Evolutionary conservation across 2,113 vertebrate species (phyloP), one percentile per base, ranked within the genome.

Genomic region (Thamnophis sirtalis): DNA sequence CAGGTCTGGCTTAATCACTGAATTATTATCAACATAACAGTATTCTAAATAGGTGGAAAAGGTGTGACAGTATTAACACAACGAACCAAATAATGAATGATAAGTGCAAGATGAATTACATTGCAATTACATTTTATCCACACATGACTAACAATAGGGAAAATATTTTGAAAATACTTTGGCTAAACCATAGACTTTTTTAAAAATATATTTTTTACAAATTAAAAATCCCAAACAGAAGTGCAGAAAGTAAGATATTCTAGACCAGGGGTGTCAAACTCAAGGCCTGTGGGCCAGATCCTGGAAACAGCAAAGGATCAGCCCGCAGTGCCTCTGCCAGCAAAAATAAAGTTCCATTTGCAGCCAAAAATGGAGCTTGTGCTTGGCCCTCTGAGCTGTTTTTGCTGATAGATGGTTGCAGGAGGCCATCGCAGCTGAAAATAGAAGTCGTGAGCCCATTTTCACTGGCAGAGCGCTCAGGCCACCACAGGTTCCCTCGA

Each of bases 11-110:
- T 88, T 88, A 91, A 93, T 54, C 49, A 88, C 49, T 38, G 91
- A 51, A 19, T 51, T 48, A 58, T 63, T 26, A 89, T 92, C 89
- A 92, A 92, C 89, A 89, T 86, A 89, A 92, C 88, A 86, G 85
- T 89, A n/a, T 63, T 92, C 56, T 89, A n/a, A 89, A 49, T 43
- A 88, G 43, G 43, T 63, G n/a, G 92, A 84, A 89, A 91, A 54
- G 56, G 53, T 85, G 86, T 60, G 88, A 93, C 54, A 24, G n/a
- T 10, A 89, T 93, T 85, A 88, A 49, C 51, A 91, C 48, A 53
- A 93, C n/a, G 24, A 19, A 88, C 43, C 24, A 28, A 87, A 58
- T 22, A 87, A 87, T 63, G 38, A 87, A 55, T 63, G 50, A 89
- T 22, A 63, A 48, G 63, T 38, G 68, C 15, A 38, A 3, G 13